These are phyloP conservation scores for Tragulus kanchil DNA, from an alignment of 2,113 vertebrate species.

Conservation along the genomic window DNA sequence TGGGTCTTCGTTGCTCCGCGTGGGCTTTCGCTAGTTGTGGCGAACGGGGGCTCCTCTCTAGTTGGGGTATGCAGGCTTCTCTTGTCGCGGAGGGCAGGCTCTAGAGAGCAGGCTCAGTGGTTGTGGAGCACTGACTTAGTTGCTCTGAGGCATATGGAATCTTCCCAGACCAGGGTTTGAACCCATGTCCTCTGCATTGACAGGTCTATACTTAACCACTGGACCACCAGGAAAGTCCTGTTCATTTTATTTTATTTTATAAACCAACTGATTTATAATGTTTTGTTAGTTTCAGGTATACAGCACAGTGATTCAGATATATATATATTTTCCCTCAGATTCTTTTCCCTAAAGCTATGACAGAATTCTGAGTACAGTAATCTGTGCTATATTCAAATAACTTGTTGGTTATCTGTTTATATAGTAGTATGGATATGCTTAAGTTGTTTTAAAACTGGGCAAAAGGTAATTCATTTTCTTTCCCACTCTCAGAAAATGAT, in stretches of 20 bases:
- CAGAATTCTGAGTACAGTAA: neutral
- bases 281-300: neutral
- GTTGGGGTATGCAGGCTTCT: neutral
- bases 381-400: too few species aligned
- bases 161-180: neutral
- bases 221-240: neutral
- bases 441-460: neutral
- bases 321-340: neutral
- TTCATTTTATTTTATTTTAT: neutral
- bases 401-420: neutral
- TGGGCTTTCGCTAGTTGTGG: neutral
- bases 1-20: neutral
- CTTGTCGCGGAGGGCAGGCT: neutral
- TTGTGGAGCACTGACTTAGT: neutral
- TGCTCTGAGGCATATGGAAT: neutral
- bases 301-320: neutral
- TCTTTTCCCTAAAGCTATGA: neutral
- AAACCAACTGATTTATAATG: neutral
- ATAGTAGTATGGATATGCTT: neutral
- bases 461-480: constrained; percentile 24
- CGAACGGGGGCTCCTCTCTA: neutral
- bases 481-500: neutral
- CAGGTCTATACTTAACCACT: neutral
- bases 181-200: neutral
- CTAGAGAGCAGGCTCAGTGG: neutral